Percentiles rank a stretch among this genome's conserved stretches.
Conservation (phyloP, 2,888 invertebrate genomes). For the Chrysomela aeneicollis region DNA sequence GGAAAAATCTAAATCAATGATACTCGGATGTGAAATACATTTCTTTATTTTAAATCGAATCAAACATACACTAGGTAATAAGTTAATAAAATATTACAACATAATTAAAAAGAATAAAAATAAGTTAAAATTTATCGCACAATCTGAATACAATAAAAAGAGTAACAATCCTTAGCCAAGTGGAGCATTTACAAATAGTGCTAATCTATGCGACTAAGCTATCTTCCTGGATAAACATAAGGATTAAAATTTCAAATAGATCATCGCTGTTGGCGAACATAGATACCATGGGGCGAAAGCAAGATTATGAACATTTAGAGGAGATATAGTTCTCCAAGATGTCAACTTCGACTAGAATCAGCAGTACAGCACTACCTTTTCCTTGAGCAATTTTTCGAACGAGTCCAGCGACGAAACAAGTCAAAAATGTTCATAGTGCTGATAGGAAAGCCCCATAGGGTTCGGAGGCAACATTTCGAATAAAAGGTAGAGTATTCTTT, state of each 20-base stretch:
- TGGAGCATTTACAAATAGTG: constrained; percentile 21
- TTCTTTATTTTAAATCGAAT: constrained; percentile 50
- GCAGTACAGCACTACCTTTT: constrained; percentile 25
- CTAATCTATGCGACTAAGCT: not conserved
- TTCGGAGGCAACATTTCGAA: constrained; percentile 15
- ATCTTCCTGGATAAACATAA: constrained; percentile 1
- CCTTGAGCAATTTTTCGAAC: constrained; percentile 39
- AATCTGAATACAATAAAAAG: constrained; percentile 44
- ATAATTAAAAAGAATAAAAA: constrained; percentile 52
- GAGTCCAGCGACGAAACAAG: constrained; percentile 33
- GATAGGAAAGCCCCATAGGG: constrained; percentile 2
- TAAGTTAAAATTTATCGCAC: constrained; percentile 51
- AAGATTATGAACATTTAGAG: constrained; percentile 48
- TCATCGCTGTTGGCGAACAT: not conserved
- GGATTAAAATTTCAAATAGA: constrained; percentile 10
- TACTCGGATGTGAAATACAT: constrained; percentile 19
- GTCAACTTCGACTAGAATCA: constrained; percentile 40
- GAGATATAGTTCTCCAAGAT: constrained; percentile 21
- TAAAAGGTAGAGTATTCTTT: not conserved
- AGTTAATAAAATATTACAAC: constrained; percentile 55
- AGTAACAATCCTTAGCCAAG: constrained; percentile 51
- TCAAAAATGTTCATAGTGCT: constrained; percentile 45
- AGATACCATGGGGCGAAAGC: constrained; percentile 36
- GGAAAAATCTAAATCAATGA: too few species aligned
- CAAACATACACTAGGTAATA: constrained; percentile 54